Conservation (phyloP, 23 tunicate species). For the Ciona savignyi region DNA sequence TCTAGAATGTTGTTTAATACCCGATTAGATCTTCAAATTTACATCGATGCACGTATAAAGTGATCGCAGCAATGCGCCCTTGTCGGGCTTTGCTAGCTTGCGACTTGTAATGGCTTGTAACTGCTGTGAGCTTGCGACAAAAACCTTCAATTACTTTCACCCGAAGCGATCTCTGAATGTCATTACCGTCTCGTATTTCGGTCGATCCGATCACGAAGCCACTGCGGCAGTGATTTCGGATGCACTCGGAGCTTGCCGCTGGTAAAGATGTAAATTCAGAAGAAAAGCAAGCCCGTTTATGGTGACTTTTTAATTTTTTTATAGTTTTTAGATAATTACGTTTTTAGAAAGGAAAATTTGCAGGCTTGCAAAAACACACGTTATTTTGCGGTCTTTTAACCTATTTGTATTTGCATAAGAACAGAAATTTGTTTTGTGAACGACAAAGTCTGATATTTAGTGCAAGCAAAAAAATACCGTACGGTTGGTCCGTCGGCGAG, state of each 20-base stretch:
- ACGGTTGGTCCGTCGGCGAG: not conserved
- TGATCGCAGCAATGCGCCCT: not conserved
- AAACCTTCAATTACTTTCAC: not conserved
- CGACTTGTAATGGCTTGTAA: not conserved
- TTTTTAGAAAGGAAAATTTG: not conserved
- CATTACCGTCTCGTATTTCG: not conserved
- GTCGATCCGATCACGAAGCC: not conserved
- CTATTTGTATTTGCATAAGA: too few species aligned
- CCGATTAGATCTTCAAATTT: not conserved
- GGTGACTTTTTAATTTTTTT: too few species aligned
- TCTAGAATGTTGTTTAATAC: not conserved
- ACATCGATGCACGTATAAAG: not conserved
- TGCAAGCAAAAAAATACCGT: not conserved
- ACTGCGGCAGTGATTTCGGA: not conserved
- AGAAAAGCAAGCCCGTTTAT: too few species aligned
- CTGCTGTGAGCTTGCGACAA: not conserved
- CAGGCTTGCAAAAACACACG: not conserved
- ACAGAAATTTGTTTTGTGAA: too few species aligned
- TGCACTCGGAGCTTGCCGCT: too few species aligned
- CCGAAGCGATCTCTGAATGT: not conserved
- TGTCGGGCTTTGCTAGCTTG: not conserved
- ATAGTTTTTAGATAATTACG: not conserved
- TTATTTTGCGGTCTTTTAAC: too few species aligned
- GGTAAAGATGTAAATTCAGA: too few species aligned
- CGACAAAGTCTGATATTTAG: too few species aligned